Conservation (phyloP, 1,140 invertebrate genomes). For the Heterodera schachtii region DNA sequence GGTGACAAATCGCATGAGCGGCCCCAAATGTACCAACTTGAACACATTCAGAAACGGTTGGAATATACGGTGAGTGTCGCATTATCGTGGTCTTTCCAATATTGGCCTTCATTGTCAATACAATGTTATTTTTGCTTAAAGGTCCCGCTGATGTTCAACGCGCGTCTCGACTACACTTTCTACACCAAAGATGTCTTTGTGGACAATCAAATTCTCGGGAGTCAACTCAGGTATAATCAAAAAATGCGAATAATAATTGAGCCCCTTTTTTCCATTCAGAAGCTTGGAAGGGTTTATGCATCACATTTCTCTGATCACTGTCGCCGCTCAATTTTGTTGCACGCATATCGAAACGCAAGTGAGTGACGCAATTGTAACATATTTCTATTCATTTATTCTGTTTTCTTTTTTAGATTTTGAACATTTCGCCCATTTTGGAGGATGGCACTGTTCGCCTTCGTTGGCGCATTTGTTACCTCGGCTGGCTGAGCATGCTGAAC, state of each 20-base stretch:
- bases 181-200: constrained; percentile 43
- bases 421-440: constrained; percentile 40
- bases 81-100: background rate
- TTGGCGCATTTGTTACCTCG: constrained; percentile 44
- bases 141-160: constrained; percentile 45
- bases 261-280: constrained; percentile 4
- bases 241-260: too few species aligned
- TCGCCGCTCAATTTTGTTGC: constrained; percentile 20
- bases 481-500: constrained; percentile 34
- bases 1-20: constrained; percentile 19
- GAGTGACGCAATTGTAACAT: background rate
- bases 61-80: constrained; percentile 37
- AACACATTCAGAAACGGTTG: constrained; percentile 45
- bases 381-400: constrained; percentile 2
- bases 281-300: constrained; percentile 20
- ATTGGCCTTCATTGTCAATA: background rate
- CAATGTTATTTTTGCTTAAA: constrained; percentile 17
- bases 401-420: constrained; percentile 31
- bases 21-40: constrained; percentile 47
- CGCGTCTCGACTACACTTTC: constrained; percentile 45
- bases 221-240: background rate
- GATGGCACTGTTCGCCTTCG: constrained; percentile 48
- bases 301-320: constrained; percentile 22
- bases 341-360: constrained; percentile 21
- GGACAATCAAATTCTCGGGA: constrained; percentile 42